These are phyloP conservation scores for Sitobion miscanthi DNA, from an alignment of 1,140 invertebrate species.

Conservation along the genomic window DNA sequence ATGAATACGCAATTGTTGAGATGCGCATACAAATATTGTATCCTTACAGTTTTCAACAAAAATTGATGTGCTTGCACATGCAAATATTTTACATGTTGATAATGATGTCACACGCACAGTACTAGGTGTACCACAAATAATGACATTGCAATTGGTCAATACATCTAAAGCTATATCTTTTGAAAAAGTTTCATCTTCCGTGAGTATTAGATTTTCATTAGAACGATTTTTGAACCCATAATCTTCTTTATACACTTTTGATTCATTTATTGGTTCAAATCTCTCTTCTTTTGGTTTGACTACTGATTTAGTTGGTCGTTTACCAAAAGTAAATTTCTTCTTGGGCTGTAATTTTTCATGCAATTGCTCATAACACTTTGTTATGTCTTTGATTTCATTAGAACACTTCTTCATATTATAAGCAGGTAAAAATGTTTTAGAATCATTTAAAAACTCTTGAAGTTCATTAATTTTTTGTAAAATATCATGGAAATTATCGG, in stretches of 20 bases:
- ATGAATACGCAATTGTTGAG: constrained; percentile 50
- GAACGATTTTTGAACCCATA: constrained; percentile 39
- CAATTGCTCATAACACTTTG: constrained; percentile 35
- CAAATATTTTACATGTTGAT: constrained; percentile 19
- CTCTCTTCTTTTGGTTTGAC: neutral
- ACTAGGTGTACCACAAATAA: constrained; percentile 45
- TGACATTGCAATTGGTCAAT: constrained; percentile 32
- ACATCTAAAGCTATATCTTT: constrained; percentile 44
- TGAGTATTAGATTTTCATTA: constrained; percentile 6
- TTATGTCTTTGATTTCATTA: constrained; percentile 22
- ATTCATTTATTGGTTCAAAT: constrained; percentile 19
- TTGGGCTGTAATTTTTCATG: constrained; percentile 38
- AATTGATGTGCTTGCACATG: constrained; percentile 51
- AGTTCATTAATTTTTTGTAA: constrained; percentile 50
- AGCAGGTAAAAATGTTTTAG: constrained; percentile 28
- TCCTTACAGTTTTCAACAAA: constrained; percentile 49
- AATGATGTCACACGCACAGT: constrained; percentile 32
- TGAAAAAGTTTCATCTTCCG: constrained; percentile 20
- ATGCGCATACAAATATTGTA: constrained; percentile 22
- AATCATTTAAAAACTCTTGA: constrained; percentile 45
- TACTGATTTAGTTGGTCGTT: neutral
- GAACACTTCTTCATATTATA: constrained; percentile 50
- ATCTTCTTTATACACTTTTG: constrained; percentile 45
- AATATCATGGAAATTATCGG: neutral
- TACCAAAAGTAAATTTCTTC: constrained; percentile 51